These are phyloP conservation scores for Raja brachyura DNA, from an alignment of 2,113 vertebrate species.

Conservation along the genomic window DNA sequence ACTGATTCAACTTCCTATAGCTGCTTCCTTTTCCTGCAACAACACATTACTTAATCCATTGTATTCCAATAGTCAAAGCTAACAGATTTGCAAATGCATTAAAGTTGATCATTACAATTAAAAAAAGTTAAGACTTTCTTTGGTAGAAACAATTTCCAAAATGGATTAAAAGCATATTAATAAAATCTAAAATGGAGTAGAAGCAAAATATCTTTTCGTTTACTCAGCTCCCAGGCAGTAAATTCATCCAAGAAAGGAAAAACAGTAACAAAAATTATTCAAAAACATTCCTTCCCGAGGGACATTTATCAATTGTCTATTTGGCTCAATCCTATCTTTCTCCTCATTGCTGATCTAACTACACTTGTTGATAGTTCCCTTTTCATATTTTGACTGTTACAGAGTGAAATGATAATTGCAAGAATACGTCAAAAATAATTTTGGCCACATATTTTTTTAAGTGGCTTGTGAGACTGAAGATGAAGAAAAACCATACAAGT, in stretches of 20 bases:
- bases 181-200: not conserved
- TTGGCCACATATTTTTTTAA: not conserved
- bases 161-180: not conserved
- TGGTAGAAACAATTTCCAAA: not conserved
- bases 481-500: not conserved
- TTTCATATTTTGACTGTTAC: not conserved
- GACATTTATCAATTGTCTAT: not conserved
- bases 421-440: not conserved
- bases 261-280: not conserved
- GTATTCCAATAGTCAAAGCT: not conserved
- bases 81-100: not conserved
- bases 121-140: not conserved
- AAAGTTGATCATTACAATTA: not conserved
- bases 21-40: not conserved
- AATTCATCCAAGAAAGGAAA: not conserved
- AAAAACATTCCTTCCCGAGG: not conserved
- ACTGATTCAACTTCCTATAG: not conserved
- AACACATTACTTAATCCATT: not conserved
- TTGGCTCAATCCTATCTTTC: constrained; percentile 3
- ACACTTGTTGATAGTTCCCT: not conserved
- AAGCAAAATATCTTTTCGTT: not conserved
- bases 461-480: not conserved
- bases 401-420: not conserved
- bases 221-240: not conserved
- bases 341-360: not conserved